phyloP scores from a whole-genome alignment of 2,888 invertebrate species.

The Apodemia zela region DNA sequence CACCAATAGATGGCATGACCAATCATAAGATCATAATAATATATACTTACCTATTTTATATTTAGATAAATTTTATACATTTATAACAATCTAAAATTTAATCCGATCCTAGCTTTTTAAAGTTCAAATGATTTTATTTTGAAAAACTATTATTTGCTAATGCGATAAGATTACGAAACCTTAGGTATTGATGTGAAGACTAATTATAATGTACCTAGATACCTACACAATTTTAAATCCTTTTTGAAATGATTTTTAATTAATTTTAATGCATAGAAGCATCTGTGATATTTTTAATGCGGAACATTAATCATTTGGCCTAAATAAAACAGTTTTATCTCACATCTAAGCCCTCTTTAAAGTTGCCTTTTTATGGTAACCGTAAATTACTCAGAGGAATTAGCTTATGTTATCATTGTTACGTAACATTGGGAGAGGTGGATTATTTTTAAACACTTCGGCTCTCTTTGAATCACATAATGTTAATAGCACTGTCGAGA shows the following conservation, averaged over 20 bases:
- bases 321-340: slow-evolving; percentile 9
- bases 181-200: no score
- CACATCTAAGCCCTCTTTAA: slow-evolving; percentile 1
- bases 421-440: background rate
- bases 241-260: background rate
- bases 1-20: slow-evolving; percentile 20
- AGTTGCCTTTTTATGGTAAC: slow-evolving; percentile 5
- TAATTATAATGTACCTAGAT: no score
- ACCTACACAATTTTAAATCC: background rate
- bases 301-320: slow-evolving; percentile 9
- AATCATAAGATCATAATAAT: no score
- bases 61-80: no score
- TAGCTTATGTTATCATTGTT: slow-evolving; percentile 9
- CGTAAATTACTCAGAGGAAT: slow-evolving; percentile 1
- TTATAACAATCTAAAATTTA: no score
- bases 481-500: no score
- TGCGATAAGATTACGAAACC: no score
- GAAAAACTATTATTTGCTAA: no score
- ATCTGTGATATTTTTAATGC: background rate
- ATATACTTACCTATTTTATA: no score
- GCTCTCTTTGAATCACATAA: background rate
- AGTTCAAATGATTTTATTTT: no score
- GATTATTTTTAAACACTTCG: slow-evolving; percentile 12
- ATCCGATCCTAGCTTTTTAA: no score
- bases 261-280: background rate